phyloP scores from a whole-genome alignment of 37 sponge, comb jelly and placozoan genomes.

The Agelas oroides region DNA sequence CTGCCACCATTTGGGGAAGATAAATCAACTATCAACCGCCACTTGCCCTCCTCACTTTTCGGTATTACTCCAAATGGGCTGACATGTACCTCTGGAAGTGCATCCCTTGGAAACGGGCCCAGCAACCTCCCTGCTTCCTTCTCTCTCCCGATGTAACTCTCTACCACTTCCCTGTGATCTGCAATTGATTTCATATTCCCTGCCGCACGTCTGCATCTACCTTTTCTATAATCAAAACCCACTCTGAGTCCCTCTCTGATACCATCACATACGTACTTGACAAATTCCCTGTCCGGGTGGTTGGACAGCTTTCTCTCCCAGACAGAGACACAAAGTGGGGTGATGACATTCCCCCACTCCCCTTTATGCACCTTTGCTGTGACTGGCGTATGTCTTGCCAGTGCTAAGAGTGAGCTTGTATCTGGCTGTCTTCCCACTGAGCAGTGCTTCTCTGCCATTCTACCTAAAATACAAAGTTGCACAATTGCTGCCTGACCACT shows the following conservation, averaged over 20 bases:
- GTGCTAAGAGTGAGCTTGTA: too few species aligned
- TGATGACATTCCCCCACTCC: not conserved
- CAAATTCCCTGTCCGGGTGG: conserved; percentile 18
- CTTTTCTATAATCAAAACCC: not conserved
- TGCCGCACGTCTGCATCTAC: not conserved
- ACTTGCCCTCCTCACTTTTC: conserved; percentile 1
- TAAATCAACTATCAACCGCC: conserved; percentile 10
- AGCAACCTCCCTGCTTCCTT: not conserved
- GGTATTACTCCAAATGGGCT: conserved; percentile 17
- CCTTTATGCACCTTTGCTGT: not conserved
- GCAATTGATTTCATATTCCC: conserved; percentile 13
- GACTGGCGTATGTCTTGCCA: too few species aligned
- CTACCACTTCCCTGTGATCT: conserved; percentile 17
- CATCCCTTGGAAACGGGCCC: conserved; percentile 6
- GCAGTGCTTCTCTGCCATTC: too few species aligned
- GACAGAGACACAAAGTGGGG: not conserved
- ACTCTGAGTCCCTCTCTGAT: conserved; percentile 4
- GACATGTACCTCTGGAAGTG: not conserved
- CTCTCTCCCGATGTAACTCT: not conserved
- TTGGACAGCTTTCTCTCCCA: not conserved
- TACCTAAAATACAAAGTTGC: too few species aligned
- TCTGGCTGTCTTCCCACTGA: too few species aligned
- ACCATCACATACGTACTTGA: not conserved
- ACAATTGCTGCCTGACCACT: not conserved
- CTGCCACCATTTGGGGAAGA: not conserved